These are phyloP conservation scores for Platycercus adscitus DNA, from an alignment of 2,113 vertebrate species.

Conservation along the genomic window DNA sequence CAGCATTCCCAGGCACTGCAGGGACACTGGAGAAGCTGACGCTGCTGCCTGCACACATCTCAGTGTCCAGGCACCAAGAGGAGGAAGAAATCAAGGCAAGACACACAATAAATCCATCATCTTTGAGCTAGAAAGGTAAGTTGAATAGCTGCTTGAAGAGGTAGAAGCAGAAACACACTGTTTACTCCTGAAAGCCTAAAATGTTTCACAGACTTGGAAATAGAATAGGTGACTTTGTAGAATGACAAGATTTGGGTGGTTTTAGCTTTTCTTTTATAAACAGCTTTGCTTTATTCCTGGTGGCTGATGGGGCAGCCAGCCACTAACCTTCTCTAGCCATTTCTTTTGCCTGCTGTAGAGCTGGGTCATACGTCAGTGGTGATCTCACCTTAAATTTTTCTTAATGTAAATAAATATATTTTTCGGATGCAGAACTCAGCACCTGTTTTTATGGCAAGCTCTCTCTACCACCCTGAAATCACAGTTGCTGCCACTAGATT, in stretches of 20 bases:
- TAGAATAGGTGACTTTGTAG: not conserved
- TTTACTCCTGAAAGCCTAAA: not conserved
- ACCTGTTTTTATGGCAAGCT: not conserved
- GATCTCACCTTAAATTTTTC: not conserved
- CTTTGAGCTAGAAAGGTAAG: not conserved
- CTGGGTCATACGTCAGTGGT: not conserved
- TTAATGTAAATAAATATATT: not conserved
- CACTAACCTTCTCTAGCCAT: not conserved
- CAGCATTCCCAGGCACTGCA: rapidly evolving
- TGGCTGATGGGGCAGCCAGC: not conserved
- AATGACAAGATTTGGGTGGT: not conserved
- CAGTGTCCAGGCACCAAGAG: rapidly evolving
- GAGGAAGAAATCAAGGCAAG: not conserved
- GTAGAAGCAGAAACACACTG: not conserved
- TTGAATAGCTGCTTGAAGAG: not conserved
- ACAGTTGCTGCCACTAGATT: not conserved
- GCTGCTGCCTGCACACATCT: not conserved
- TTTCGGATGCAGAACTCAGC: not conserved
- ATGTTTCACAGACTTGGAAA: not conserved
- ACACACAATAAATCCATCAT: not conserved
- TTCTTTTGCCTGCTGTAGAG: not conserved
- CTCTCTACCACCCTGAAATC: not conserved
- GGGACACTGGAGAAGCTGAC: not conserved
- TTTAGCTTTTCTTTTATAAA: not conserved
- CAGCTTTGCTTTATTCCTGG: not conserved